Evolutionary conservation across 2,888 invertebrate genomes (phyloP).

Genomic region (Schrankia costaestrigalis): DNA sequence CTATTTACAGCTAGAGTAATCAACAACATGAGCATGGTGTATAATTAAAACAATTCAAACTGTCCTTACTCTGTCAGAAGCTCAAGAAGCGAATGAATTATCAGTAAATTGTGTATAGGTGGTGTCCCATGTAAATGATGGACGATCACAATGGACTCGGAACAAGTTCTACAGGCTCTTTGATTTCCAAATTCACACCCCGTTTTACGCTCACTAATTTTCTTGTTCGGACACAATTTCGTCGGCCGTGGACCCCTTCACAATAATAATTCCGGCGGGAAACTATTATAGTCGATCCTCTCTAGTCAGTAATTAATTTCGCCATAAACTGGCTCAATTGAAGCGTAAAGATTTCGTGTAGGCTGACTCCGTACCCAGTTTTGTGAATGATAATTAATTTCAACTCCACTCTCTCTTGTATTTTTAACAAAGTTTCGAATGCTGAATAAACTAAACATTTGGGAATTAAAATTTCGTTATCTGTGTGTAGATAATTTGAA

Average conservation of each 20-base stretch:
- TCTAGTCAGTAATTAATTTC: conserved; percentile 78
- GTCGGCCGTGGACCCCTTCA: conserved; percentile 57
- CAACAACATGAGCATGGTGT: conserved; percentile 14
- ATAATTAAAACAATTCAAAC: conserved; percentile 29
- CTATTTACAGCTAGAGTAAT: conserved; percentile 22
- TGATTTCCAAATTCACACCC: conserved; percentile 79
- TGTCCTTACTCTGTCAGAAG: conserved; percentile 43
- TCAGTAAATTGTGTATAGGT: conserved; percentile 61
- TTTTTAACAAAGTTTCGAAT: conserved; percentile 49
- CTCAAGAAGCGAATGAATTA: conserved; percentile 49
- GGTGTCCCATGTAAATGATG: conserved; percentile 74
- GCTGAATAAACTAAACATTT: conserved; percentile 36
- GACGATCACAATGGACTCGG: conserved; percentile 64
- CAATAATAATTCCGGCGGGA: conserved; percentile 76
- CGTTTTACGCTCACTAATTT: conserved; percentile 80
- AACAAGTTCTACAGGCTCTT: conserved; percentile 70
- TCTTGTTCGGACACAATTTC: conserved; percentile 80
- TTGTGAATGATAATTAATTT: conserved; percentile 71
- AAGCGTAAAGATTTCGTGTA: conserved; percentile 76
- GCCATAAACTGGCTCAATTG: conserved; percentile 77
- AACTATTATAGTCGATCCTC: conserved; percentile 79
- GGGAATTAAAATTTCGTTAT: conserved; percentile 21
- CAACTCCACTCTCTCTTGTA: conserved; percentile 50
- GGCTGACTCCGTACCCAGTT: conserved; percentile 62
- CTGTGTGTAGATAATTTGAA: conserved; percentile 13